These are phyloP conservation scores for Barbus barbus DNA, from an alignment of 2,113 vertebrate genomes.

Conservation along the genomic window DNA sequence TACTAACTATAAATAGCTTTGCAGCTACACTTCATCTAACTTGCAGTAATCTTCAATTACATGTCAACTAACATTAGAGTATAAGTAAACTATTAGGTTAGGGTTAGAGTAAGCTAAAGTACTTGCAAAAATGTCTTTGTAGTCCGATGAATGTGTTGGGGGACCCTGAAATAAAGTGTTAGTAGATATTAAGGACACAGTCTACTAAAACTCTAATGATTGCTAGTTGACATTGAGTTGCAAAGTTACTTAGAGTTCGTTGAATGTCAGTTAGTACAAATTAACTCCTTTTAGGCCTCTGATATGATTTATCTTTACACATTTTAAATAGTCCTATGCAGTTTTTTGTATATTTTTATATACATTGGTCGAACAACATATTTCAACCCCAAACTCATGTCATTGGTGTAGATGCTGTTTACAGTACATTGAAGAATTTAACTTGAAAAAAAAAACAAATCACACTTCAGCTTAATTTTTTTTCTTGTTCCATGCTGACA, in stretches of 20 bases:
- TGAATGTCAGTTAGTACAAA: too few species aligned
- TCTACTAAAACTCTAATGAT: neutral
- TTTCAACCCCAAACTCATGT: neutral
- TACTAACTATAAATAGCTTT: neutral
- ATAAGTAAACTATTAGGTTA: neutral
- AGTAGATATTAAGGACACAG: neutral
- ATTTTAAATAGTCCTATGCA: neutral
- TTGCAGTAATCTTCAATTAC: neutral
- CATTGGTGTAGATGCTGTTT: neutral
- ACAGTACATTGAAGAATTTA: neutral
- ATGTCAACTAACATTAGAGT: neutral
- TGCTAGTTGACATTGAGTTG: neutral
- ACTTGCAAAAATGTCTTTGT: too few species aligned
- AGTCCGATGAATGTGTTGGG: too few species aligned
- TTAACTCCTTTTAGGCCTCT: neutral
- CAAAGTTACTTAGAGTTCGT: neutral
- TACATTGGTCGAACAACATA: neutral
- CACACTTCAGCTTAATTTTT: neutral
- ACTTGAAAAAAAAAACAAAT: neutral
- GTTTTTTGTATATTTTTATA: neutral
- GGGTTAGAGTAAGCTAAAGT: too few species aligned
- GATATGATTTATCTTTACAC: neutral
- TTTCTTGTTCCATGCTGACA: neutral
- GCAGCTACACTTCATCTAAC: too few species aligned
- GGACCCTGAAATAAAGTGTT: too few species aligned